phyloP scores from a whole-genome alignment of 2,797 vertebrate genomes.

The Tokudaia muenninki region DNA sequence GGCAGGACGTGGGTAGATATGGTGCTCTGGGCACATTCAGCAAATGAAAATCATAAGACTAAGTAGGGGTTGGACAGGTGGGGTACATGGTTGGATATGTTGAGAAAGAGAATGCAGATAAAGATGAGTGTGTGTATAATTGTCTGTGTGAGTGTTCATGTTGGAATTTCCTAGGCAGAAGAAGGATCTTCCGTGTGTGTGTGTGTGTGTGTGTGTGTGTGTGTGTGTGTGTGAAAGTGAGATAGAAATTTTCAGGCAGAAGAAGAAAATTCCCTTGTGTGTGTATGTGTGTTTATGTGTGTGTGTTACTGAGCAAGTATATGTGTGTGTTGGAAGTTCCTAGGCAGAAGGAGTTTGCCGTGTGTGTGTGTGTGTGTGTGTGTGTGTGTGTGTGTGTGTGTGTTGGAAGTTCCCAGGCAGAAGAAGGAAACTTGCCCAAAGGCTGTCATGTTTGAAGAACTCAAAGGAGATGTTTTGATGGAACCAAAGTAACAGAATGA shows the following conservation, averaged over 20 bases:
- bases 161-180: no score
- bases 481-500: not conserved
- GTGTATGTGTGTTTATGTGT: no score
- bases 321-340: no score
- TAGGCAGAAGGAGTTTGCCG: no score
- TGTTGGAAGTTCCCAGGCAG: no score
- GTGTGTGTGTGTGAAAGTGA: rapidly evolving
- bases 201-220: no score
- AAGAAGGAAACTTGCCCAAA: slow-evolving; percentile 15
- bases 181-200: no score
- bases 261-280: no score
- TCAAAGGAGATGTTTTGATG: slow-evolving; percentile 5
- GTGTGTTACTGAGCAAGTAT: no score
- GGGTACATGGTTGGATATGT: not conserved
- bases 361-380: no score
- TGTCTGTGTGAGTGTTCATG: not conserved
- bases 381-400: not conserved
- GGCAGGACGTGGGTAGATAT: not conserved
- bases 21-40: not conserved
- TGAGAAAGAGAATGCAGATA: not conserved
- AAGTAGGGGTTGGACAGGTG: not conserved
- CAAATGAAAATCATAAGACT: not conserved
- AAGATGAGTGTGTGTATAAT: not conserved
- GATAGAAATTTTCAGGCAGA: no score
- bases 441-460: not conserved